These are phyloP conservation scores for Rhizomys pruinosus DNA, from an alignment of 2,113 vertebrate genomes.

Conservation along the genomic window DNA sequence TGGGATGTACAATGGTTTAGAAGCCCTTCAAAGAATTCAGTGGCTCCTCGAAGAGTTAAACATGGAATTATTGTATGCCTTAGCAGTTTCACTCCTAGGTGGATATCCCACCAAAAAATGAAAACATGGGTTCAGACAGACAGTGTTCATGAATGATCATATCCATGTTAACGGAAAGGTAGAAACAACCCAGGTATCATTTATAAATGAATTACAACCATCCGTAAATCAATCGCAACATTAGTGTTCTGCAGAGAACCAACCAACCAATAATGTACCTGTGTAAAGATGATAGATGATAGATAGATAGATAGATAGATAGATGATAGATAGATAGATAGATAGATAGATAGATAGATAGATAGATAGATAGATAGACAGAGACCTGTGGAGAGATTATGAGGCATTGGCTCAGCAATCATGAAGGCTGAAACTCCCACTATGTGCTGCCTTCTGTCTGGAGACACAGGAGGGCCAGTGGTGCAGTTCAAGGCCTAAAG, in stretches of 20 bases:
- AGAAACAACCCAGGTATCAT: background rate
- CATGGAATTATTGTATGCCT: background rate
- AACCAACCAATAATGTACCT: background rate
- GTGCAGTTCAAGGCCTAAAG: background rate
- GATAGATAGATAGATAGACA: too few relatives aligned
- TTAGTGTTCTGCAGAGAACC: background rate
- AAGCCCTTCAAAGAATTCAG: background rate
- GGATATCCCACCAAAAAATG: background rate
- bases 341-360: too few relatives aligned
- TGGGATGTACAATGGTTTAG: background rate
- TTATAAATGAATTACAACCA: too few relatives aligned
- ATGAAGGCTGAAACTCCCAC: background rate
- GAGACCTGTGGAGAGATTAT: background rate
- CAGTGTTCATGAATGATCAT: background rate
- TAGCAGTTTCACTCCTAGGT: background rate
- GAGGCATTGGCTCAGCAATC: background rate
- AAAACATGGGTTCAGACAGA: background rate
- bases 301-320: too few relatives aligned
- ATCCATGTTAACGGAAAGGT: background rate
- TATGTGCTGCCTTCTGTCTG: background rate
- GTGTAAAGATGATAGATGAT: background rate
- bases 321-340: background rate
- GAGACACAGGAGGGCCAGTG: background rate
- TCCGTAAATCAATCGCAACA: too few relatives aligned
- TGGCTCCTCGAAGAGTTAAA: background rate